Evolutionary conservation across 2,888 invertebrate species (phyloP).

Genomic region (Spatulosminthurus flaviceps): DNA sequence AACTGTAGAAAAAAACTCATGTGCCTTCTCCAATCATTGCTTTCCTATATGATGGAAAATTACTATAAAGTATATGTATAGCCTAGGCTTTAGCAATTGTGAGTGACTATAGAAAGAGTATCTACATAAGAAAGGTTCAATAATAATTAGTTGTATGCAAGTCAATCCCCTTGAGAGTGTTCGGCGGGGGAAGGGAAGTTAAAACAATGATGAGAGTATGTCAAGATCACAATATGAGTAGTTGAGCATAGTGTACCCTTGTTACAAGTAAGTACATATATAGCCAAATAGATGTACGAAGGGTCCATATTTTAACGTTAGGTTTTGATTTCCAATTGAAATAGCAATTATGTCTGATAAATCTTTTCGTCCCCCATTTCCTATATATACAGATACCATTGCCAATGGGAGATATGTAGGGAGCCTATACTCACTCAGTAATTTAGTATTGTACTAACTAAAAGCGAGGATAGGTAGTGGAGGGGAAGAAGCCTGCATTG

Average conservation of each 20-base stretch:
- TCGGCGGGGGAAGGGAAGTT: not conserved
- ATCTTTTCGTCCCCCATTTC: not conserved
- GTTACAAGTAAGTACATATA: not conserved
- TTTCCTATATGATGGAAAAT: too few relatives aligned
- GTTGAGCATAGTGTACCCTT: not conserved
- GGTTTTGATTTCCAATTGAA: conserved; percentile 18
- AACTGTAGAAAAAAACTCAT: too few relatives aligned
- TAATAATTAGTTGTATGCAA: not conserved
- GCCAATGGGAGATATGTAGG: not conserved
- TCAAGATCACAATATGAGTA: not conserved
- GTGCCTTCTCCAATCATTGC: too few relatives aligned
- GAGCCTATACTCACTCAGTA: not conserved
- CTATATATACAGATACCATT: not conserved
- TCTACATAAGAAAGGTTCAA: not conserved
- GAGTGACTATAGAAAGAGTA: not conserved
- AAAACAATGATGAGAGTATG: conserved; percentile 1
- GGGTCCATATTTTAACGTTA: not conserved
- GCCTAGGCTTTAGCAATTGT: too few relatives aligned
- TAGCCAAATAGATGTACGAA: not conserved
- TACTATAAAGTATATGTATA: too few relatives aligned
- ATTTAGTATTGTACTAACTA: not conserved
- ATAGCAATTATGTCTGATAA: conserved; percentile 18
- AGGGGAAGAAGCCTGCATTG: not conserved
- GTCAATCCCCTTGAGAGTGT: not conserved
- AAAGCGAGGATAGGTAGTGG: not conserved